Evolutionary conservation across 53 echinoderm and acorn worm genomes (phyloP), one percentile per base, ranked within the genome.

Genomic region (Apostichopus leukothele): DNA sequence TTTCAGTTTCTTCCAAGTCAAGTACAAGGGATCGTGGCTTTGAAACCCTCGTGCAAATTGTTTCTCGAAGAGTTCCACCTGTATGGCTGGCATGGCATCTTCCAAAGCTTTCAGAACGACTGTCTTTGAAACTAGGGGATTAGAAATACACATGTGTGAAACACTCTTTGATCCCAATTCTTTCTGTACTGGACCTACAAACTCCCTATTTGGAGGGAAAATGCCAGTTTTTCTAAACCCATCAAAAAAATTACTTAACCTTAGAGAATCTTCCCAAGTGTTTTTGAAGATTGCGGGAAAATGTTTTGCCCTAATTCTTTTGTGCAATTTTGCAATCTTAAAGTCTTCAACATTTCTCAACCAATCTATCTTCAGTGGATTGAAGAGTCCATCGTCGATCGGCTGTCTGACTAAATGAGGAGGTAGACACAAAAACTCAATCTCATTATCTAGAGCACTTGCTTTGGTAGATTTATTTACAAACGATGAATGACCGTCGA

Each of bases 321-420:
- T 79, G 7, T 53, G 52, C 16, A 6, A 8, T 79, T 50, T 79
- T 53, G 39, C 79, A 50, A 9, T 50, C 51, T 79, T 79, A 18
- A 79, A 79, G 79, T 79, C 79, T n/a, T 51, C 79, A 79, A 79
- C 79, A 53, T 53, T 79, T 53, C 79, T 79, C 79, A 51, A 79
- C 79, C 79, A 79, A 52, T 18, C 53, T 53, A 79, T 79, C 19
- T 79, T 79, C 19, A 79, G 53, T 9, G 79, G 51, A 52, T 27
- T 79, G 53, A 79, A 79, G n/a, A 79, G 79, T 16, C 79, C 79
- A 19, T 18, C 52, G 7, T 79, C 51, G 53, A 79, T 79, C 18
- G 79, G 79, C 52, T 79, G 79, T 52, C 51, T 50, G 51, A 79
- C 79, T 5, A 79, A 10, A 18, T 79, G 79, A n/a, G 79, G 79